These are phyloP conservation scores for Adoxophyes honmai DNA, from an alignment of 1,140 invertebrate genomes.

Conservation along the genomic window DNA sequence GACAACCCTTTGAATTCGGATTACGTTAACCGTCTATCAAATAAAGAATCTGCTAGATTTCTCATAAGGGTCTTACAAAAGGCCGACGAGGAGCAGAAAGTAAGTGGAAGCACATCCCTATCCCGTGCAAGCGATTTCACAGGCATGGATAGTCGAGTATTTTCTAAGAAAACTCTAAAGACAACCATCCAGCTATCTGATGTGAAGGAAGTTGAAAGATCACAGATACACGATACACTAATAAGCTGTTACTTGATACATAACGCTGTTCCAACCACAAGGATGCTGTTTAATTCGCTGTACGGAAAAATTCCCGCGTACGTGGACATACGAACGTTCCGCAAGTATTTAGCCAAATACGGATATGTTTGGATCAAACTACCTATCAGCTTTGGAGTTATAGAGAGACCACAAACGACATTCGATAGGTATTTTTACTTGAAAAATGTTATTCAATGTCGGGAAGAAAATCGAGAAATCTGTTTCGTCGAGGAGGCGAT, in stretches of 20 bases:
- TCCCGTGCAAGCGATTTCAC: neutral
- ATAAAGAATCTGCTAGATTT: neutral
- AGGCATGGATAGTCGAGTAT: neutral
- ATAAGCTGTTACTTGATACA: neutral
- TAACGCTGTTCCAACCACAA: slow-evolving; percentile 23
- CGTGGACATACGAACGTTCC: slow-evolving; percentile 33
- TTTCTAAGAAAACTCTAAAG: neutral
- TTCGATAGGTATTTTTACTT: slow-evolving; percentile 43
- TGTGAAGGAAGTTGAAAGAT: neutral
- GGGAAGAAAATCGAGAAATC: slow-evolving; percentile 21
- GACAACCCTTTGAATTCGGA: neutral
- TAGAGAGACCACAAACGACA: slow-evolving; percentile 31
- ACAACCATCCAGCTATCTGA: neutral
- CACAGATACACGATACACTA: neutral
- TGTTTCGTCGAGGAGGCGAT: slow-evolving; percentile 23
- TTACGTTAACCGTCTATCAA: neutral
- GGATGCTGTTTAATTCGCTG: slow-evolving; percentile 24
- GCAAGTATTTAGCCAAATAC: slow-evolving; percentile 31
- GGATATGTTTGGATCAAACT: slow-evolving; percentile 35
- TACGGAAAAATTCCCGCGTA: slow-evolving; percentile 23
- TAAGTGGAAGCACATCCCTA: neutral
- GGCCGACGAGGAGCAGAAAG: neutral
- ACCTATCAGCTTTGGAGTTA: slow-evolving; percentile 17
- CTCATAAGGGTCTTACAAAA: neutral
- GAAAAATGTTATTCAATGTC: slow-evolving; percentile 23